Conservation (phyloP, 2,888 invertebrate species). For the Andrena haemorrhoa region DNA sequence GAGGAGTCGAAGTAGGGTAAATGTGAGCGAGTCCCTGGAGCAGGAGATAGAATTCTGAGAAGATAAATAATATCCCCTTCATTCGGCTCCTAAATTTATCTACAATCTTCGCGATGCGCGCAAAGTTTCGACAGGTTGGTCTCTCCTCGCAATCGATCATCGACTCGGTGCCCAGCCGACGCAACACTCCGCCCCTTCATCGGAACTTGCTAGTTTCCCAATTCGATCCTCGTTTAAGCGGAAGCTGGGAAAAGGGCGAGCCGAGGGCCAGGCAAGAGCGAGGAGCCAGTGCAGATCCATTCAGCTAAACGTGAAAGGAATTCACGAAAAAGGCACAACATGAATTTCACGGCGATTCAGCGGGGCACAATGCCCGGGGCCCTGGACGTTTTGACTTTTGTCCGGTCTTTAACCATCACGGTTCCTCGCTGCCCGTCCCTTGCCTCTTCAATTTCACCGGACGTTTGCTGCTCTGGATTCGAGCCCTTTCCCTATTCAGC, state of each 20-base stretch:
- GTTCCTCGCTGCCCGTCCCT: slow-evolving; percentile 72
- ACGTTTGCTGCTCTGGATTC: slow-evolving; percentile 59
- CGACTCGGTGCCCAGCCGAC: slow-evolving; percentile 66
- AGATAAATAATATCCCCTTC: not conserved
- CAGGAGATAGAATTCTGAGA: no score
- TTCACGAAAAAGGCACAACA: slow-evolving; percentile 82
- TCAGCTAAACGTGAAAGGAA: slow-evolving; percentile 75
- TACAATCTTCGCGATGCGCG: not conserved
- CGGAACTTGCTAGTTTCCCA: slow-evolving; percentile 67
- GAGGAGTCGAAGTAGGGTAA: no score
- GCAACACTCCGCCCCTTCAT: slow-evolving; percentile 75
- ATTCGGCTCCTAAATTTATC: not conserved
- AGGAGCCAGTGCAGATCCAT: slow-evolving; percentile 64
- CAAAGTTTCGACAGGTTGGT: slow-evolving; percentile 45
- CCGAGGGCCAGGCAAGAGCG: slow-evolving; percentile 18
- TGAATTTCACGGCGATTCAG: slow-evolving; percentile 83
- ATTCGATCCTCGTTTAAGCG: slow-evolving; percentile 48
- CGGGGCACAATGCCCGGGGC: slow-evolving; percentile 73
- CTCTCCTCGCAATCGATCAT: slow-evolving; percentile 81
- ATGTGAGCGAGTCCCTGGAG: no score
- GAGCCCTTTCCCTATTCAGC: slow-evolving; percentile 48
- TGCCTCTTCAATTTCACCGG: slow-evolving; percentile 57
- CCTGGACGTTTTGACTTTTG: slow-evolving; percentile 83
- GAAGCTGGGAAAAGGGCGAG: slow-evolving; percentile 47
- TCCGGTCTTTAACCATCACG: slow-evolving; percentile 75